phyloP scores from a whole-genome alignment of 2,888 invertebrate genomes.

The Serripes groenlandicus region DNA sequence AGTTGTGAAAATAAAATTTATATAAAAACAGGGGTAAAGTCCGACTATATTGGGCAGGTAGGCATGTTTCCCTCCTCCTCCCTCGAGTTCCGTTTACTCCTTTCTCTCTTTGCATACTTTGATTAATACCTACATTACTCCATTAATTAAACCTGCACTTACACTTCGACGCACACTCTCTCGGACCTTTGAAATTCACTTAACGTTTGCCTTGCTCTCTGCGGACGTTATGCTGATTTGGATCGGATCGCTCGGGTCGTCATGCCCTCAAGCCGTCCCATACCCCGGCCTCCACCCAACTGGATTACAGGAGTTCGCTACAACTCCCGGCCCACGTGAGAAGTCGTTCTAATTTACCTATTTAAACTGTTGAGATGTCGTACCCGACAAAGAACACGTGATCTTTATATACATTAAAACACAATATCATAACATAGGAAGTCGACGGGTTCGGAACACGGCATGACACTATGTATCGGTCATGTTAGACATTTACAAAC shows the following conservation, averaged over 20 bases:
- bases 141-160: too few relatives aligned
- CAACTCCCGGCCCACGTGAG: constrained; percentile 4
- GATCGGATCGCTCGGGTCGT: not conserved
- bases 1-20: not conserved
- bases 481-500: too few relatives aligned
- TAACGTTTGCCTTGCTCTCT: not conserved
- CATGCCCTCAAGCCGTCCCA: not conserved
- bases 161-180: not conserved
- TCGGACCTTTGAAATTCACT: too few relatives aligned
- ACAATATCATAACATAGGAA: too few relatives aligned
- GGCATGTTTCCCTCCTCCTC: not conserved
- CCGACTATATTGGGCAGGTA: not conserved
- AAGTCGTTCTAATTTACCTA: not conserved
- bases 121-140: too few relatives aligned
- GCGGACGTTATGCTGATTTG: not conserved
- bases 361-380: not conserved
- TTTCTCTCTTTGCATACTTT: too few relatives aligned
- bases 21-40: constrained; percentile 8
- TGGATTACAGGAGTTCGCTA: constrained; percentile 22
- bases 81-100: too few relatives aligned
- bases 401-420: too few relatives aligned
- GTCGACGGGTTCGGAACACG: too few relatives aligned
- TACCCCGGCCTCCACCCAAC: constrained; percentile 17
- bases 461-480: too few relatives aligned
- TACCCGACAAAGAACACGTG: too few relatives aligned